Evolutionary conservation across 1,140 invertebrate species (phyloP).

Genomic region (Nephotettix cincticeps): DNA sequence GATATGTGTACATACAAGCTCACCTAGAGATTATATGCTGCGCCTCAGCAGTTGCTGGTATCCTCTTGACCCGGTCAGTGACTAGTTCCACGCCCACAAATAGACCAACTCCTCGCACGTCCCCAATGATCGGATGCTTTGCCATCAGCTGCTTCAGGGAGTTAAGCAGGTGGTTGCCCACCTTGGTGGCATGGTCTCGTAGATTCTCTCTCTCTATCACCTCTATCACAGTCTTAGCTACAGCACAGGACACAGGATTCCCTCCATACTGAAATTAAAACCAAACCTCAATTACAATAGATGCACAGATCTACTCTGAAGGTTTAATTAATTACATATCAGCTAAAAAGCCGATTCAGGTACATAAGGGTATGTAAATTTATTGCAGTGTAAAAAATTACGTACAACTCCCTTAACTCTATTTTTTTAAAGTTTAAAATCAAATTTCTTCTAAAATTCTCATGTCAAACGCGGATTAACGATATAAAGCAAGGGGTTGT

Average conservation of each 20-base stretch:
- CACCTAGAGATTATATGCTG: constrained; percentile 76
- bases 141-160: constrained; percentile 67
- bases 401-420: too few relatives aligned
- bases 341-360: too few relatives aligned
- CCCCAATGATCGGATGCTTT: constrained; percentile 80
- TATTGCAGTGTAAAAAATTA: too few relatives aligned
- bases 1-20: constrained; percentile 64
- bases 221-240: constrained; percentile 93
- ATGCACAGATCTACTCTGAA: too few relatives aligned
- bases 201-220: constrained; percentile 88
- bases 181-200: constrained; percentile 72
- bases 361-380: too few relatives aligned
- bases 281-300: too few relatives aligned
- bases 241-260: constrained; percentile 96
- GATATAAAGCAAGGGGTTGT: too few relatives aligned
- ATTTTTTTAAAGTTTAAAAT: too few relatives aligned
- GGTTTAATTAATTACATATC: too few relatives aligned
- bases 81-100: constrained; percentile 96
- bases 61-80: constrained; percentile 69
- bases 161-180: constrained; percentile 78
- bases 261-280: constrained; percentile 91
- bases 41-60: constrained; percentile 81
- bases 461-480: too few relatives aligned
- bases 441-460: too few relatives aligned
- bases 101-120: constrained; percentile 85